Evolutionary conservation across 2,113 vertebrate genomes (phyloP).

Genomic region (Xyliphius kryptos): DNA sequence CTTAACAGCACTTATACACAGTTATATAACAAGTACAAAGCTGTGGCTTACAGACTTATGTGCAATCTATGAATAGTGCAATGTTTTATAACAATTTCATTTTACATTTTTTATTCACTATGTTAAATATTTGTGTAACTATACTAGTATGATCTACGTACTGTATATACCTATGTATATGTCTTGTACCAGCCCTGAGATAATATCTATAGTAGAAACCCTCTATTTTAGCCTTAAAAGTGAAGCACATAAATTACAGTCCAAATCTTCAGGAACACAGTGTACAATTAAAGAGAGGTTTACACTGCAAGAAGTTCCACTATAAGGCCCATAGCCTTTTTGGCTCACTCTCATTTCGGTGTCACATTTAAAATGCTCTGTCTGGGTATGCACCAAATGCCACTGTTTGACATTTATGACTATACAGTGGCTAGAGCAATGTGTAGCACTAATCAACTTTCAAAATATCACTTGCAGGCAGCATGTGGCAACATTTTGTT

Average conservation of each 20-base stretch:
- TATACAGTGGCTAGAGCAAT: conserved; percentile 27
- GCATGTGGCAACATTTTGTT: conserved; percentile 27
- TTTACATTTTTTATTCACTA: too few relatives aligned
- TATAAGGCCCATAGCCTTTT: neutral
- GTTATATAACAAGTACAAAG: neutral
- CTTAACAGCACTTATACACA: conserved; percentile 1
- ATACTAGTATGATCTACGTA: too few relatives aligned
- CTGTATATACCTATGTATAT: too few relatives aligned
- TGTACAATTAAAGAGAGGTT: conserved; percentile 61
- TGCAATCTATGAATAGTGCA: neutral
- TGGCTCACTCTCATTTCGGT: conserved; percentile 32
- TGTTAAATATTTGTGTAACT: too few relatives aligned
- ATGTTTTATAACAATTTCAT: too few relatives aligned
- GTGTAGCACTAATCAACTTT: conserved; percentile 47
- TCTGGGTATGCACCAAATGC: conserved; percentile 57
- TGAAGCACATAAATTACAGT: too few relatives aligned
- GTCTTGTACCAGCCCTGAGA: too few relatives aligned
- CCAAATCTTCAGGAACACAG: too few relatives aligned
- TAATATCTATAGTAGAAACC: too few relatives aligned
- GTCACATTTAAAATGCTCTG: conserved; percentile 30
- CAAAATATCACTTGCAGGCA: conserved; percentile 52
- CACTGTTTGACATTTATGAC: conserved; percentile 63
- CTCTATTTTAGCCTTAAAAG: too few relatives aligned
- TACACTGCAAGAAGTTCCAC: conserved; percentile 48
- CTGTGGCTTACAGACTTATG: neutral